A percentile compares a stretch with the other conserved stretches of the same genome.
Evolutionary conservation across 2,797 vertebrate genomes (phyloP).

Genomic region (Artibeus lituratus): DNA sequence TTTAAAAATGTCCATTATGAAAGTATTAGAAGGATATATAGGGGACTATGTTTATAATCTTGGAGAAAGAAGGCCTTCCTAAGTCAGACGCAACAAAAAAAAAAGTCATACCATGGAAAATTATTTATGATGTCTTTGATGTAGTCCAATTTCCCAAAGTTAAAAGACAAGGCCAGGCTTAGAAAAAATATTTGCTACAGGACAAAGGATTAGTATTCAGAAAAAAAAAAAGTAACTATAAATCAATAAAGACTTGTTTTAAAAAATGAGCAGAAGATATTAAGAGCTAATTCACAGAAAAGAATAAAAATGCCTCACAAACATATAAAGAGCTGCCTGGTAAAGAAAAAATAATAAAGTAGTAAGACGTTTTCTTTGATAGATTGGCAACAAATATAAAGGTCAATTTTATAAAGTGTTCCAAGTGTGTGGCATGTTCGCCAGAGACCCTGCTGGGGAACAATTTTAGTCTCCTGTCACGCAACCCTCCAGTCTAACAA

Average conservation of each 20-base stretch:
- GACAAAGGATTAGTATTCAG: conserved; percentile 29
- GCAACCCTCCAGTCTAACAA: background rate
- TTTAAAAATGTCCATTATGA: background rate
- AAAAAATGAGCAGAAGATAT: background rate
- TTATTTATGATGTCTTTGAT: conserved; percentile 48
- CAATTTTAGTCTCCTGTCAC: rapidly evolving
- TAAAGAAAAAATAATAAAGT: background rate
- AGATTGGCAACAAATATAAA: background rate
- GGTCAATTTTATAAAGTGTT: background rate
- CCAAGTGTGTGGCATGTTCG: background rate
- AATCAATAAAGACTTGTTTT: background rate
- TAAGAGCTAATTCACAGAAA: background rate
- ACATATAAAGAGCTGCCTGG: background rate
- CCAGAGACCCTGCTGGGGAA: background rate
- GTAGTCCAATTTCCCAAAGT: conserved; percentile 28
- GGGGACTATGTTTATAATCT: background rate
- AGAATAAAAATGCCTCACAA: background rate
- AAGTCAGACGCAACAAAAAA: conserved; percentile 36
- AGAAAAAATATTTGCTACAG: conserved; percentile 12
- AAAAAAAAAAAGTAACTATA: background rate
- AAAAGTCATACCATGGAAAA: background rate
- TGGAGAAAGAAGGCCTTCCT: conserved; percentile 8
- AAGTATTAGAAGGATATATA: background rate
- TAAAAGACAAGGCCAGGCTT: conserved; percentile 38
- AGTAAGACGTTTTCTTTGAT: background rate